phyloP scores from a whole-genome alignment of 2,888 invertebrate genomes.

The Sericinus montela region DNA sequence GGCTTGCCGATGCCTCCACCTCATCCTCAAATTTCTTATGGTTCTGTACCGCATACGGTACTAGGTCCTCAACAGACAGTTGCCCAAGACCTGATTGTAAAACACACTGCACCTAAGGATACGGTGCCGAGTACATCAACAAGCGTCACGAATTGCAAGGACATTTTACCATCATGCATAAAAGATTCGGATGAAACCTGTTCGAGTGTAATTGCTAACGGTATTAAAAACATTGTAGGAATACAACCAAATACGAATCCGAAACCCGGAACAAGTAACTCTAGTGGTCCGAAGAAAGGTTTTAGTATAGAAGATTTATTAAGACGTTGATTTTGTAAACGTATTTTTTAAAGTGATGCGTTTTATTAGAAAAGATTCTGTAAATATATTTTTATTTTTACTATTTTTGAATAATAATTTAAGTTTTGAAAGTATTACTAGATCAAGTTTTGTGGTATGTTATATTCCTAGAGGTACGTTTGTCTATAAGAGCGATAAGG shows the following conservation, averaged over 20 bases:
- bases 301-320: constrained; percentile 95
- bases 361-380: constrained; percentile 27
- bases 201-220: constrained; percentile 63
- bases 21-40: constrained; percentile 64
- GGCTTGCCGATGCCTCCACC: constrained; percentile 69
- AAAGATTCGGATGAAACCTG: constrained; percentile 51
- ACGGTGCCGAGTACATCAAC: constrained; percentile 59
- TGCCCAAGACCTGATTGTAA: constrained; percentile 74
- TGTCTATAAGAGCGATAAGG: constrained; percentile 66
- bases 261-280: constrained; percentile 77
- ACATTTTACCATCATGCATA: constrained; percentile 35
- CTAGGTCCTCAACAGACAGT: constrained; percentile 72
- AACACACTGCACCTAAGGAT: constrained; percentile 74
- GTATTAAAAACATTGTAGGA: constrained; percentile 74
- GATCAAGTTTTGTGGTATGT: constrained; percentile 45
- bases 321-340: constrained; percentile 82
- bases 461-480: constrained; percentile 59
- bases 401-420: constrained; percentile 10
- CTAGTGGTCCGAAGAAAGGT: constrained; percentile 86
- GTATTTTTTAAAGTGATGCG: constrained; percentile 17
- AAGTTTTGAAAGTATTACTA: constrained; percentile 66
- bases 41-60: constrained; percentile 56
- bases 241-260: constrained; percentile 68
- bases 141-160: constrained; percentile 57
- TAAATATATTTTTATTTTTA: constrained; percentile 25